phyloP scores from a whole-genome alignment of 2,113 vertebrate genomes.

The Barnardius zonarius region DNA sequence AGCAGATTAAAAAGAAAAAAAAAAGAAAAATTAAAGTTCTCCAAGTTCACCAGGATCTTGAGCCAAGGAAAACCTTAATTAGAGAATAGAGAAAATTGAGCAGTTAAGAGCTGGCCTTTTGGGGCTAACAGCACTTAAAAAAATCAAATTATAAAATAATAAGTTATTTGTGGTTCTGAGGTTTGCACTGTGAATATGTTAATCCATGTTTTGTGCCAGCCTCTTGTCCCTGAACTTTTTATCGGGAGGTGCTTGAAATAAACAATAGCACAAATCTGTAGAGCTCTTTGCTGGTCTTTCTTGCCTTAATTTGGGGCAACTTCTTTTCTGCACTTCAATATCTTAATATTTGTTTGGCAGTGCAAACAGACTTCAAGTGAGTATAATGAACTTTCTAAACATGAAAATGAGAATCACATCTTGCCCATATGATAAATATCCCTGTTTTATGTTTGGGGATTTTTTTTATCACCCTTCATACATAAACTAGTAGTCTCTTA shows the following conservation, averaged over 20 bases:
- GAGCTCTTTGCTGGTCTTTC: not conserved
- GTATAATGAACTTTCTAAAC: not conserved
- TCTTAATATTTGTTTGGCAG: not conserved
- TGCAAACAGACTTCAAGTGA: not conserved
- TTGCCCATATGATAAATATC: not conserved
- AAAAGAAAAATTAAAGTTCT: not conserved
- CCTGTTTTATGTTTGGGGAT: not conserved
- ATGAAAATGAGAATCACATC: not conserved
- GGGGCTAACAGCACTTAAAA: not conserved
- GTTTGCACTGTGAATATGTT: not conserved
- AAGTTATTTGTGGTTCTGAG: slow-evolving; percentile 33
- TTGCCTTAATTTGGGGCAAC: not conserved
- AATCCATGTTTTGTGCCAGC: not conserved
- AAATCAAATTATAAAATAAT: slow-evolving; percentile 30
- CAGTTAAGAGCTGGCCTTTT: slow-evolving; percentile 37
- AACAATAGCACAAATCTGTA: not conserved
- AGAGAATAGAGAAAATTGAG: slow-evolving; percentile 27
- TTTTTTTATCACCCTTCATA: not conserved
- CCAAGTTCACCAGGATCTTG: not conserved
- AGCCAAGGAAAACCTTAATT: slow-evolving; percentile 65
- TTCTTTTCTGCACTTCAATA: not conserved
- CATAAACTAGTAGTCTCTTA: not conserved
- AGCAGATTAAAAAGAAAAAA: not conserved
- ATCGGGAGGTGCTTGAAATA: not conserved
- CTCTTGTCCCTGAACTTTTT: not conserved